Evolutionary conservation across 1,140 invertebrate genomes (phyloP).

Genomic region (Piezodorus guildinii): DNA sequence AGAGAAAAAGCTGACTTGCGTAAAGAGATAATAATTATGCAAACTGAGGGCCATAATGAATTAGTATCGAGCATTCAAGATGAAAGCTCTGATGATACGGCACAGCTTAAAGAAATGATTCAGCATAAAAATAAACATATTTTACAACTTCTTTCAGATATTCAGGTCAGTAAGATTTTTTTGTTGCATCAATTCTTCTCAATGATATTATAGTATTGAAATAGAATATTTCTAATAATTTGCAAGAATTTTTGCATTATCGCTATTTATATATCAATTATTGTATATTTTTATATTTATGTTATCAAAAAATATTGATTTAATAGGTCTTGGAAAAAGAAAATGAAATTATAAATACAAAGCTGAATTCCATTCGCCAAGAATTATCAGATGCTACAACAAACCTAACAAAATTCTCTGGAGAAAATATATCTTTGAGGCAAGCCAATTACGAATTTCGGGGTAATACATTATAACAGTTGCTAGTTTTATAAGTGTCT

Average conservation of each 20-base stretch:
- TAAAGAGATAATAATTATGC: constrained; percentile 33
- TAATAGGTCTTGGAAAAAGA: constrained; percentile 50
- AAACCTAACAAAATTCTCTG: constrained; percentile 45
- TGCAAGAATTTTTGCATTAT: background rate
- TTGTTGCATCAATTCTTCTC: background rate
- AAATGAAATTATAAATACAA: constrained; percentile 46
- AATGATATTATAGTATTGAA: too few relatives aligned
- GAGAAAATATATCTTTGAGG: constrained; percentile 40
- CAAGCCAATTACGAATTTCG: constrained; percentile 20
- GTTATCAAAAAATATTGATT: constrained; percentile 11
- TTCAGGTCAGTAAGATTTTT: constrained; percentile 41
- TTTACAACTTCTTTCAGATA: constrained; percentile 47
- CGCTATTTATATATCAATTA: background rate
- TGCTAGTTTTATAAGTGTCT: too few relatives aligned
- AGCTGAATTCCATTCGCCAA: constrained; percentile 43
- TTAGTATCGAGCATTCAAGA: constrained; percentile 11
- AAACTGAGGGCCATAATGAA: constrained; percentile 24
- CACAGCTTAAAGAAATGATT: constrained; percentile 41
- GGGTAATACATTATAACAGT: constrained; percentile 18
- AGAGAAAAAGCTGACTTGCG: constrained; percentile 37
- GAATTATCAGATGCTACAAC: constrained; percentile 51
- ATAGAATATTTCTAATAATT: too few relatives aligned
- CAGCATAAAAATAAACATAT: constrained; percentile 54
- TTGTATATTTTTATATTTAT: background rate
- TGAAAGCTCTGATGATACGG: constrained; percentile 32